Percentiles rank a stretch among this genome's conserved stretches.
These are phyloP conservation scores for Drosophila koepferae DNA, from an alignment of 2,888 invertebrate species.

Conservation along the genomic window DNA sequence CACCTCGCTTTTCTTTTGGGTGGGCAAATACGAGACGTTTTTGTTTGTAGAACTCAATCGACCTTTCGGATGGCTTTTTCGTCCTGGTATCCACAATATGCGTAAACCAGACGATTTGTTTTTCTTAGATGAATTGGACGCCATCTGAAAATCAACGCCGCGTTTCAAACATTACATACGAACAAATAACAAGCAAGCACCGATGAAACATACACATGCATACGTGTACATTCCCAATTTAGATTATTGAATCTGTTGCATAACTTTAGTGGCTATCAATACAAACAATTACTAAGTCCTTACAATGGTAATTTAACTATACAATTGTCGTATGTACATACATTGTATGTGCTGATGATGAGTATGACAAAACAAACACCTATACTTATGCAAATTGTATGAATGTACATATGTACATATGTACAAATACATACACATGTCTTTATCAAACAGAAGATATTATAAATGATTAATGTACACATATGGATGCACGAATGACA, in stretches of 20 bases:
- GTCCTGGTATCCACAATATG: constrained; percentile 85
- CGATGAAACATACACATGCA: neutral
- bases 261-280: neutral
- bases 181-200: neutral
- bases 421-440: neutral
- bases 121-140: constrained; percentile 76
- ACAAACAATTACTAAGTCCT: neutral
- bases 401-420: neutral
- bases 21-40: constrained; percentile 65
- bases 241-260: neutral
- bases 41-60: constrained; percentile 81
- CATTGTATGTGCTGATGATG: neutral
- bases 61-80: constrained; percentile 82
- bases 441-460: constrained; percentile 14
- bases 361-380: neutral
- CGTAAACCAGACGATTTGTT: constrained; percentile 79
- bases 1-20: constrained; percentile 82
- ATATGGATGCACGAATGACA: constrained; percentile 1
- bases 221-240: neutral
- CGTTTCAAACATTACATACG: constrained; percentile 30
- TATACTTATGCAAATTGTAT: neutral
- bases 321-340: constrained; percentile 9
- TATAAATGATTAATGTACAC: constrained; percentile 2
- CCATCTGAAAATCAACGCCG: constrained; percentile 75
- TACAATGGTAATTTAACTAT: neutral